Evolutionary conservation across 1,140 invertebrate species (phyloP), one percentile per base, ranked within the genome.

Genomic region (Lepidurus packardi): DNA sequence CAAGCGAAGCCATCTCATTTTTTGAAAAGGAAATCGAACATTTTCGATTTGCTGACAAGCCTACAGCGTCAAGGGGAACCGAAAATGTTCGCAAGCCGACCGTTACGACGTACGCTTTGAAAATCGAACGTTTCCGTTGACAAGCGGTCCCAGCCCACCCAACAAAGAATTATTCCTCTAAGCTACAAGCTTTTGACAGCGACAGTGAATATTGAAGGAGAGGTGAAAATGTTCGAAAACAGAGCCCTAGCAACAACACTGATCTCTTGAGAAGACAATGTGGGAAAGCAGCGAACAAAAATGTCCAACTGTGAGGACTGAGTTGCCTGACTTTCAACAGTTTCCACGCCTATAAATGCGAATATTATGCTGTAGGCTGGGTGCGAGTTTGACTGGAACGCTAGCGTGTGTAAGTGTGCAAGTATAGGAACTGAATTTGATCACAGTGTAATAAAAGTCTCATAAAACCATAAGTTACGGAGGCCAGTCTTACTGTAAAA

Each of bases 161-260:
- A 65, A 65, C 21, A 65, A 65, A 65, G 53, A 65, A 65, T 65
- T 34, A 34, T 34, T 34, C 34, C 34, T 34, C 3, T 34, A 34
- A 34, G 34, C 34, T 34, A 34, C 34, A 34, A 34, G 34, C 34
- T 34, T 34, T 34, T 34, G 34, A 34, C 34, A 65, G 21, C 53
- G 13, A 13, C 53, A 65, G 21, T 21, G 53, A 13, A 65, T 13
- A 16, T 21, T 21, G 21, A 65, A 21, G 21, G 21, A 65, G 53
- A 65, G 1, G 53, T 65, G 16, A 9, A 65, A 65, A 65, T 7
- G 8, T 65, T 65, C 21, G 53, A 16, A 65, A 65, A 65, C 16
- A 21, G 16, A 65, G 53, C 16, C 53, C 16, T 65, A 65, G 53
- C 53, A 65, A 65, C 53, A 65, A 65, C 53, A 65, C 53, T 65